These are phyloP conservation scores for Crypturellus undulatus DNA, from an alignment of 2,113 vertebrate genomes.

Conservation along the genomic window DNA sequence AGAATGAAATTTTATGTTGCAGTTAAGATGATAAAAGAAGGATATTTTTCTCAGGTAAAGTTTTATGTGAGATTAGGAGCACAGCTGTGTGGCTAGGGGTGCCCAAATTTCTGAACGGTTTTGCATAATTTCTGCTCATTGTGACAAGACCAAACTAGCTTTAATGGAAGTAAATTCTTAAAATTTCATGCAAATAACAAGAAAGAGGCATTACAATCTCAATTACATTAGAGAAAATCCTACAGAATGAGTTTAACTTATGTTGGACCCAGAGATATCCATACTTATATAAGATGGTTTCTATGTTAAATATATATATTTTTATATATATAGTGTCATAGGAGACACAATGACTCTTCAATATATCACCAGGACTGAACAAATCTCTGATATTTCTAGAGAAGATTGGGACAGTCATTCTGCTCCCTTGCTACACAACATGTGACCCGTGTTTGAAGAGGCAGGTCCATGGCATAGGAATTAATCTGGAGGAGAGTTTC, in stretches of 20 bases:
- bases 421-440: too few species aligned
- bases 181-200: neutral
- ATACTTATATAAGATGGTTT: neutral
- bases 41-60: neutral
- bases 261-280: neutral
- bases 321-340: neutral
- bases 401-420: too few species aligned
- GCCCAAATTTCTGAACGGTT: neutral
- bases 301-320: accelerated
- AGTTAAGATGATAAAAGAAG: neutral
- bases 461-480: too few species aligned
- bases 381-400: too few species aligned
- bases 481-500: too few species aligned
- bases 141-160: neutral
- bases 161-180: neutral
- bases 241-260: accelerated
- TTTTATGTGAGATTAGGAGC: neutral
- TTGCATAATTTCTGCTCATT: neutral
- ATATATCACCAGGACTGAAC: too few species aligned
- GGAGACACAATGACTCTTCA: neutral
- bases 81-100: neutral
- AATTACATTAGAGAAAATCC: neutral
- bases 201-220: neutral
- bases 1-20: accelerated
- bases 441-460: too few species aligned